phyloP scores from a whole-genome alignment of 2,113 vertebrate genomes.

The Callipepla californica region DNA sequence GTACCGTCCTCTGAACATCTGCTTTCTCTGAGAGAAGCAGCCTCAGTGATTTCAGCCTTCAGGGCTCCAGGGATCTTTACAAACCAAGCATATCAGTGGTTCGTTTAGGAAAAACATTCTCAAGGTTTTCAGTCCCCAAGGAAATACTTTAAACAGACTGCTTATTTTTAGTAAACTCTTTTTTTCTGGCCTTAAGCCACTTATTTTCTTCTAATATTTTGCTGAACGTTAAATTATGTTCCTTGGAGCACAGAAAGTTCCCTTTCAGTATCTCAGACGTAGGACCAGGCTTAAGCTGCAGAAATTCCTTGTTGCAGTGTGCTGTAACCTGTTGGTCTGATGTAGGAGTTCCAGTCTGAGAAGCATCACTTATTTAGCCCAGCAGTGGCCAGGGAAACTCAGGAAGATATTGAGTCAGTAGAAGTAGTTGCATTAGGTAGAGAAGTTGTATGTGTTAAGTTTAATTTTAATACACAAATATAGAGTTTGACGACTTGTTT shows the following conservation, averaged over 20 bases:
- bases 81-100: slow-evolving; percentile 69
- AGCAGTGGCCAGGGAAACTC: neutral
- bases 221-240: slow-evolving; percentile 61
- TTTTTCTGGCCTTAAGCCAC: slow-evolving; percentile 53
- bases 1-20: slow-evolving; percentile 67
- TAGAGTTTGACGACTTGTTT: neutral
- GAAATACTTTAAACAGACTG: slow-evolving; percentile 64
- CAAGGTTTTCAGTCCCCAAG: slow-evolving; percentile 61
- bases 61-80: slow-evolving; percentile 70
- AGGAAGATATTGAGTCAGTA: neutral
- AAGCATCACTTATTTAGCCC: neutral
- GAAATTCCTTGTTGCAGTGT: neutral
- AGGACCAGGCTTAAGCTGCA: neutral
- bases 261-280: slow-evolving; percentile 14
- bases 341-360: neutral
- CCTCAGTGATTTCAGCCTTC: slow-evolving; percentile 64
- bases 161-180: slow-evolving; percentile 48
- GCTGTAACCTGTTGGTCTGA: neutral
- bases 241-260: slow-evolving; percentile 34
- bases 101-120: slow-evolving; percentile 70
- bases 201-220: slow-evolving; percentile 71
- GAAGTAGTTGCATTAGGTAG: neutral
- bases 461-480: neutral
- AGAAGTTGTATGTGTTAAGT: neutral
- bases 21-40: slow-evolving; percentile 60